A percentile compares a stretch with the other conserved stretches of the same genome.
phyloP scores from a whole-genome alignment of 2,888 invertebrate species.

The Meganola albula region DNA sequence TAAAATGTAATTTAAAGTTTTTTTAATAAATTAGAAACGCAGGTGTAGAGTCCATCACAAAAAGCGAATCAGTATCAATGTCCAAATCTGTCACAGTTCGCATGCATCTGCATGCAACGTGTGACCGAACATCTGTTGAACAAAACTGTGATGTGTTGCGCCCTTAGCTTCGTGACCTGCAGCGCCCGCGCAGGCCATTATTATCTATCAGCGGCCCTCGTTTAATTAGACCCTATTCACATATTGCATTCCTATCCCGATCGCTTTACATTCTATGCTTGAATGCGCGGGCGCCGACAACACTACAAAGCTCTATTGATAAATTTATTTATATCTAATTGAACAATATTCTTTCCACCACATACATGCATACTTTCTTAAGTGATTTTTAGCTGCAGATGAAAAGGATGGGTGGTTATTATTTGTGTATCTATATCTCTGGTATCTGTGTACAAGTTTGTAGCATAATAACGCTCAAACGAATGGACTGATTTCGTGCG shows the following conservation, averaged over 20 bases:
- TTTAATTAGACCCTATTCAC: slow-evolving; percentile 71
- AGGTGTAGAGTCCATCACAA: slow-evolving; percentile 26
- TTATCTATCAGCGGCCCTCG: slow-evolving; percentile 53
- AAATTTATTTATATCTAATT: no score
- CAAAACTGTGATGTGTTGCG: slow-evolving; percentile 34
- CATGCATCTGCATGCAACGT: slow-evolving; percentile 58
- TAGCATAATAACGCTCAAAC: no score
- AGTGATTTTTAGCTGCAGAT: no score
- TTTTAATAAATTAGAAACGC: slow-evolving; percentile 21
- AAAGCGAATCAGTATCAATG: slow-evolving; percentile 38
- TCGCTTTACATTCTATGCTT: slow-evolving; percentile 58
- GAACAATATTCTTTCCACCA: no score
- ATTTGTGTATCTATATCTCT: no score
- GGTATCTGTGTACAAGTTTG: no score
- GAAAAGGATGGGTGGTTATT: no score
- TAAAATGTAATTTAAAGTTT: background rate
- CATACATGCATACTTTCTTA: no score
- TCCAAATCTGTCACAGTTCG: slow-evolving; percentile 43
- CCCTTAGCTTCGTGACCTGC: slow-evolving; percentile 53
- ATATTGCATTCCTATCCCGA: slow-evolving; percentile 61
- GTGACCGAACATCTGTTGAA: slow-evolving; percentile 61
- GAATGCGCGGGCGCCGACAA: slow-evolving; percentile 42
- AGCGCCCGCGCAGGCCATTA: slow-evolving; percentile 39
- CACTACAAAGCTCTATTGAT: slow-evolving; percentile 45
- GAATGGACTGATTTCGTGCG: no score